Base-by-base conservation (phyloP, 2,797 vertebrate genomes). In the Anolis apletophallus region DNA sequence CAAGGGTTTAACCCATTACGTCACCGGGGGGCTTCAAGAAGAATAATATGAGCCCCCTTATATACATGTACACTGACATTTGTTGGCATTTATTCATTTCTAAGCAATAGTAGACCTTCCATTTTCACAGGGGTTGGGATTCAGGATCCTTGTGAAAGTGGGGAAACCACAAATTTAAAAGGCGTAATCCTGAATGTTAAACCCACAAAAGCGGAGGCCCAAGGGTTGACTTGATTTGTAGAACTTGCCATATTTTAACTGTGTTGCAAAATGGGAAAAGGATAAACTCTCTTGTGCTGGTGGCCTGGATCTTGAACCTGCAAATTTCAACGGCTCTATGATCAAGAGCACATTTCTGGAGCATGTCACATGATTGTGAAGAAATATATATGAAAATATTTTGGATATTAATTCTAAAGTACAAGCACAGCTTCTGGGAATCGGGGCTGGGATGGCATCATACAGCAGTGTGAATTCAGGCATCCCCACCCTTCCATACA, bases 331-430 rank as follows among this genome's bases (percentile, higher is more conserved):
- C 13, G 64, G 16, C 52, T 83, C 34, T 69, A 12, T 77, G 68
- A n/a, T n/a, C n/a, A 34, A 75, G 40, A 67, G 34, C 3, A 59
- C 14, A 46, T 61, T 87, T 87, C 61, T 59, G 36, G 9, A 76
- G 52, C 50, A 40, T 68, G 17, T 54, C 21, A 12, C 64, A 68
- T 55, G 50, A 85, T 36, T 85, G 50, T 69, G 50, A 23, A 77
- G n/a, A 46, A 84, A 74, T 40, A 46, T 59, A 32, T 55, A 52
- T 75, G 29, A 84, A 77, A n/a, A 55, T 64, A 16, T 68, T 85
- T 69, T 55, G 61, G 61, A 54, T 50, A 19, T 23, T 77, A 54
- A 21, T 23, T 68, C 23, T 69, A n/a, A 36, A 78, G 9, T 29
- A 23, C 54, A 32, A 34, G 19, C 19, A 36, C 29, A 77, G 46